These are phyloP conservation scores for Leucophenga maculata DNA, from an alignment of 2,888 invertebrate genomes.

Conservation along the genomic window DNA sequence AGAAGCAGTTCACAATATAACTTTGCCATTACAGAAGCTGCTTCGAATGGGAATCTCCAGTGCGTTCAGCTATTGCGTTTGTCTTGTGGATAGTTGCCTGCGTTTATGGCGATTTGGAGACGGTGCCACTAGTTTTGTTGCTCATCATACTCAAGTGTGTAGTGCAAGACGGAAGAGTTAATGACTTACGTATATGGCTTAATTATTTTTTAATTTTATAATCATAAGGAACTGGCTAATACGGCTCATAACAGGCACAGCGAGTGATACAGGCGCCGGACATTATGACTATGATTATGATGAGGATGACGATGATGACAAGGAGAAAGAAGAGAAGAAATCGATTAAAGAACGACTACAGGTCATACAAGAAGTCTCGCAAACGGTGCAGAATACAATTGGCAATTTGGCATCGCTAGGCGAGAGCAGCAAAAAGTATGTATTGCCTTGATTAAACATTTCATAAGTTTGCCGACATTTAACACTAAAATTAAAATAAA, in stretches of 20 bases:
- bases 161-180: neutral
- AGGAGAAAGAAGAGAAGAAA: slow-evolving; percentile 96
- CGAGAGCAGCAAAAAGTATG: slow-evolving; percentile 95
- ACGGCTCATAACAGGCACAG: slow-evolving; percentile 68
- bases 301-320: slow-evolving; percentile 91
- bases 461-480: no score
- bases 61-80: slow-evolving; percentile 87
- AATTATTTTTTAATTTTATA: no score
- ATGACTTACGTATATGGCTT: neutral
- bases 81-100: slow-evolving; percentile 89
- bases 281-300: slow-evolving; percentile 78
- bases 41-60: slow-evolving; percentile 96
- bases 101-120: slow-evolving; percentile 96
- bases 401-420: slow-evolving; percentile 95
- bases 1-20: slow-evolving; percentile 1
- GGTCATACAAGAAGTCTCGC: slow-evolving; percentile 97
- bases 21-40: slow-evolving; percentile 81
- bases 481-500: no score
- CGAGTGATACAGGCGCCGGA: slow-evolving; percentile 61
- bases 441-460: no score
- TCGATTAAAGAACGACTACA: slow-evolving; percentile 93
- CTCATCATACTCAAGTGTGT: slow-evolving; percentile 82
- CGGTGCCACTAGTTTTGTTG: slow-evolving; percentile 88
- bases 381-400: slow-evolving; percentile 95
- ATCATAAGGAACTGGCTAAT: slow-evolving; percentile 71